These are phyloP conservation scores for Cepphus grylle DNA, from an alignment of 2,113 vertebrate species.

Conservation along the genomic window DNA sequence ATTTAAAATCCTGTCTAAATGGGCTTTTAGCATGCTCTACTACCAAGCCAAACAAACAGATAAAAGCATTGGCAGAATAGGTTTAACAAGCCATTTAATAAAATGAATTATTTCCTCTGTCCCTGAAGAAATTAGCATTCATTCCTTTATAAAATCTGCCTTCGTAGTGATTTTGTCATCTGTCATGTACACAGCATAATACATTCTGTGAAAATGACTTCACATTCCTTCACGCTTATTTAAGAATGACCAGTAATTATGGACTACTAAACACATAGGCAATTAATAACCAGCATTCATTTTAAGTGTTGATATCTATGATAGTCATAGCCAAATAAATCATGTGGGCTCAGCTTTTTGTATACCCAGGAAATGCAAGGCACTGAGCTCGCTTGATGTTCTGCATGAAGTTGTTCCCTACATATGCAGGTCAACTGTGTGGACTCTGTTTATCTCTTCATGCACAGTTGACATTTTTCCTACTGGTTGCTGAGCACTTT, in stretches of 20 bases:
- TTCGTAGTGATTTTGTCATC: neutral
- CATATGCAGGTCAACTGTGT: neutral
- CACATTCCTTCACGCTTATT: neutral
- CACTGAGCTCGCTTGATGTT: neutral
- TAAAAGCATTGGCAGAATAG: neutral
- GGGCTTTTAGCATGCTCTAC: neutral
- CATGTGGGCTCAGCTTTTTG: neutral
- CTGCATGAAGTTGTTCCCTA: neutral
- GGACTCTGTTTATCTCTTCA: neutral
- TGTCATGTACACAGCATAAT: neutral
- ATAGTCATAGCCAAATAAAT: neutral
- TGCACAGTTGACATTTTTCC: neutral
- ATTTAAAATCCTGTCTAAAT: neutral
- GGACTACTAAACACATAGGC: neutral
- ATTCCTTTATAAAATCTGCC: neutral
- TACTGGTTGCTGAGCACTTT: neutral
- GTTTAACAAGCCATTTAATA: slow-evolving; percentile 34
- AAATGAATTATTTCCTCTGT: neutral
- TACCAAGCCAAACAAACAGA: neutral
- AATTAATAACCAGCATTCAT: slow-evolving; percentile 6
- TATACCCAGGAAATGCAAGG: neutral
- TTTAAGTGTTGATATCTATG: neutral
- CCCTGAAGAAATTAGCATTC: neutral
- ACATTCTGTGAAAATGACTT: neutral
- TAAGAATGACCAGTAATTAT: neutral